phyloP scores from a whole-genome alignment of 2,113 vertebrate genomes.

The Dipodomys ordii region DNA sequence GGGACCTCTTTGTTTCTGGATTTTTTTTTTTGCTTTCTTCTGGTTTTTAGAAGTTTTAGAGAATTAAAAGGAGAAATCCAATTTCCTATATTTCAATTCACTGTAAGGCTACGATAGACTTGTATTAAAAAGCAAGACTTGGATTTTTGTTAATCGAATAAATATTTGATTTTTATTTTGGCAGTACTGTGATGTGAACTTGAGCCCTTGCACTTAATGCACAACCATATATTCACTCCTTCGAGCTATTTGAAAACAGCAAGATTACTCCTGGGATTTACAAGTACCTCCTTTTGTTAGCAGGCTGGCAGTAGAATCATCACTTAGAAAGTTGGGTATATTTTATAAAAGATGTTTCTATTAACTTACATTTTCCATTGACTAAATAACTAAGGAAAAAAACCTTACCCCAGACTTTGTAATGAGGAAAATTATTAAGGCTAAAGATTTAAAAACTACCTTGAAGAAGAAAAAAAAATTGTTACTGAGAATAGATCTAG shows the following conservation, averaged over 20 bases:
- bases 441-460: slow-evolving; percentile 52
- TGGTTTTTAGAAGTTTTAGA: slow-evolving; percentile 28
- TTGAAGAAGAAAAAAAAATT: background rate
- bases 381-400: slow-evolving; percentile 40
- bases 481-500: slow-evolving; percentile 43
- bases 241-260: background rate
- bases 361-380: slow-evolving; percentile 5
- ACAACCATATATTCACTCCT: too few relatives aligned
- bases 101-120: background rate
- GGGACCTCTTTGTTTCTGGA: background rate
- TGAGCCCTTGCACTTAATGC: too few relatives aligned
- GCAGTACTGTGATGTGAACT: too few relatives aligned
- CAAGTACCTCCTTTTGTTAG: background rate
- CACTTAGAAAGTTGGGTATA: background rate
- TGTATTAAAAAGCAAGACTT: background rate
- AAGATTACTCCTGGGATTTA: background rate
- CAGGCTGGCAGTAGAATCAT: background rate
- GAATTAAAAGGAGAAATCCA: background rate
- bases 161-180: background rate
- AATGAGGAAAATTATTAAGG: background rate
- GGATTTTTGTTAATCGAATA: slow-evolving; percentile 15
- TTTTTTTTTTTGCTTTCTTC: slow-evolving; percentile 13
- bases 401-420: slow-evolving; percentile 3
- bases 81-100: background rate
- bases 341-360: background rate